Conservation (phyloP, 2,113 vertebrate genomes). For the Acanthisitta chloris region DNA sequence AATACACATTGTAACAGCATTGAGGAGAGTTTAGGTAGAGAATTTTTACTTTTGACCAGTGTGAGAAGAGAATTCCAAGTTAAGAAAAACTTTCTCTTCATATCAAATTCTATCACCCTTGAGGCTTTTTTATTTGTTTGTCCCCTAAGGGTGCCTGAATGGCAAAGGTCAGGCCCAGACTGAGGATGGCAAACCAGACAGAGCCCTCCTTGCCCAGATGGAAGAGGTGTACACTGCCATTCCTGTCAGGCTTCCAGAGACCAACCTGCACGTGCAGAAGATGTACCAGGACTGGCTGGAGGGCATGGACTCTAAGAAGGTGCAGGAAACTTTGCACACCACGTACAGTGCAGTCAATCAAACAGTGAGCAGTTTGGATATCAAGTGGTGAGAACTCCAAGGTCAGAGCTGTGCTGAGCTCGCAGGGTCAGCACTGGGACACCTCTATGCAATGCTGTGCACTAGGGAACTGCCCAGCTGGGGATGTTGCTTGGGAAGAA, state of each 20-base stretch:
- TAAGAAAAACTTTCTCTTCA: background rate
- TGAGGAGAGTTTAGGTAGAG: background rate
- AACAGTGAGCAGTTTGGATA: slow-evolving; percentile 61
- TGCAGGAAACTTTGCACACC: slow-evolving; percentile 80
- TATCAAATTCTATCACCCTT: background rate
- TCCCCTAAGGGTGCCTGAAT: slow-evolving; percentile 84
- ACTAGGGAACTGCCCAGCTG: background rate
- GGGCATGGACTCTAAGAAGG: slow-evolving; percentile 80
- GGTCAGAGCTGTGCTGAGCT: background rate
- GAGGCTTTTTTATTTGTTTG: background rate
- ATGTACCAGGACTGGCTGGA: slow-evolving; percentile 92
- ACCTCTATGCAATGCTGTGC: slow-evolving; percentile 44
- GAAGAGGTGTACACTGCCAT: slow-evolving; percentile 84
- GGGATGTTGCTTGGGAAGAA: background rate
- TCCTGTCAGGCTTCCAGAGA: slow-evolving; percentile 81
- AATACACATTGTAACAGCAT: background rate
- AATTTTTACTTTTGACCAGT: background rate
- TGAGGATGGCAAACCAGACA: slow-evolving; percentile 77
- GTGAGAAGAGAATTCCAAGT: background rate
- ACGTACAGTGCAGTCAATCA: slow-evolving; percentile 66
- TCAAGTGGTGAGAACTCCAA: slow-evolving; percentile 72
- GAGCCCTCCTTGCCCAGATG: slow-evolving; percentile 85
- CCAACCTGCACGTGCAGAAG: slow-evolving; percentile 75
- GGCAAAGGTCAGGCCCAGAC: slow-evolving; percentile 83
- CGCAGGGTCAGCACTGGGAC: background rate